These are phyloP conservation scores for Callorhinus ursinus DNA, from an alignment of 2,113 vertebrate species.

Conservation along the genomic window DNA sequence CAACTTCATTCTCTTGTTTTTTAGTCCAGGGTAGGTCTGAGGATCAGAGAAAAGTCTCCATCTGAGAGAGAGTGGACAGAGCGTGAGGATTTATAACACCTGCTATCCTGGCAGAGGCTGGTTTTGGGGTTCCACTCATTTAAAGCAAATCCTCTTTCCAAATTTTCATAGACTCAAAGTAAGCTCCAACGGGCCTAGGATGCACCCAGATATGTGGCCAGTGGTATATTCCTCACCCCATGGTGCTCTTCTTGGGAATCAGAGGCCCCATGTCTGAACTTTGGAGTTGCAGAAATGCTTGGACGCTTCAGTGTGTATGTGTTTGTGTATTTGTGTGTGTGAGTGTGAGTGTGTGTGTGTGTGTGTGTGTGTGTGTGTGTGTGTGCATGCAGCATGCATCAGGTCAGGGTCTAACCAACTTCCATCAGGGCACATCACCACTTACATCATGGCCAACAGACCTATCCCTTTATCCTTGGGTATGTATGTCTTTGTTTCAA, in stretches of 20 bases:
- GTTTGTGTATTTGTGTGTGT: neutral
- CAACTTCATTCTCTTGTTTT: neutral
- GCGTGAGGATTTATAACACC: neutral
- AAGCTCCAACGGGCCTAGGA: neutral
- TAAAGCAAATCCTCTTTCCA: neutral
- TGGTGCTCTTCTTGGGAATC: neutral
- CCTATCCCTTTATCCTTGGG: neutral
- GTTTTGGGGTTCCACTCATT: neutral
- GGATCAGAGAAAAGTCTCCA: neutral
- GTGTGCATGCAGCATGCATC: neutral
- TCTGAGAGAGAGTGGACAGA: neutral
- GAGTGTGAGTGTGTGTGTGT: no score
- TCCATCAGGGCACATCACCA: neutral
- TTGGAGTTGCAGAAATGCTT: neutral
- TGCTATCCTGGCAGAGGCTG: neutral
- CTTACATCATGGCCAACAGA: neutral
- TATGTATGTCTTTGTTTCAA: neutral
- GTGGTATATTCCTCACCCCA: neutral
- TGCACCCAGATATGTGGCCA: neutral
- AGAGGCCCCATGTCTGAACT: neutral
- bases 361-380: no score
- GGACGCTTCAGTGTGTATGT: neutral
- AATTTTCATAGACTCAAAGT: neutral
- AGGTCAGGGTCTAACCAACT: neutral
- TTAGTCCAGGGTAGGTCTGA: neutral